phyloP scores from a whole-genome alignment of 2,888 invertebrate species.

The Nephrotoma guestfalica region DNA sequence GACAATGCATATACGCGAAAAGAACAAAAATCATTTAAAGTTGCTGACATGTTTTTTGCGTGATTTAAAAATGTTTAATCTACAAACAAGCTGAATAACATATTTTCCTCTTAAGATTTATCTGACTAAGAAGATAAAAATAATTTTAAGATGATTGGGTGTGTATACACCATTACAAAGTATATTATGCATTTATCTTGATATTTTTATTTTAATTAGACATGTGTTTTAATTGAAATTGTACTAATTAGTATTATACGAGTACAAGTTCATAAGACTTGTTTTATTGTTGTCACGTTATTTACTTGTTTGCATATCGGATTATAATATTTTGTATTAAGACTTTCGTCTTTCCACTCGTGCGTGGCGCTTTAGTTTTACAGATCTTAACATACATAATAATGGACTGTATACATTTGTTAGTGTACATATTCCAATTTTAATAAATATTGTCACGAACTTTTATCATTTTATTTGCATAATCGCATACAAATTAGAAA shows the following conservation, averaged over 20 bases:
- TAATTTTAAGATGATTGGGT: not conserved
- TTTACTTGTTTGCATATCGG: too few species aligned
- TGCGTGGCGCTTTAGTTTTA: not conserved
- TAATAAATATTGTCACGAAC: not conserved
- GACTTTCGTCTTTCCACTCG: not conserved
- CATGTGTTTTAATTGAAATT: not conserved
- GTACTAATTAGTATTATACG: not conserved
- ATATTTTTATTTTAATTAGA: not conserved
- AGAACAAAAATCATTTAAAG: not conserved
- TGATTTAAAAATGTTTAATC: not conserved
- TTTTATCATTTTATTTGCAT: not conserved
- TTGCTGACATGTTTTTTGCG: not conserved
- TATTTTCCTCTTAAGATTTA: not conserved
- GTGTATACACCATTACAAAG: not conserved
- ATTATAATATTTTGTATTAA: not conserved
- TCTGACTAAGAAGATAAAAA: not conserved
- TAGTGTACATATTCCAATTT: not conserved
- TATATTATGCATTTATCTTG: not conserved
- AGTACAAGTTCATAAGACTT: not conserved
- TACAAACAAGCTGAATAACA: not conserved
- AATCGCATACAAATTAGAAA: not conserved
- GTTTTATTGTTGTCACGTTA: not conserved
- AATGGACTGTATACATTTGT: not conserved
- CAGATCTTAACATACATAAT: too few species aligned
- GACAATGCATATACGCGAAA: not conserved